A percentile compares a stretch with the other conserved stretches of the same genome.
Conservation (phyloP, 1,140 invertebrate species). For the Paraescarpia echinospica region DNA sequence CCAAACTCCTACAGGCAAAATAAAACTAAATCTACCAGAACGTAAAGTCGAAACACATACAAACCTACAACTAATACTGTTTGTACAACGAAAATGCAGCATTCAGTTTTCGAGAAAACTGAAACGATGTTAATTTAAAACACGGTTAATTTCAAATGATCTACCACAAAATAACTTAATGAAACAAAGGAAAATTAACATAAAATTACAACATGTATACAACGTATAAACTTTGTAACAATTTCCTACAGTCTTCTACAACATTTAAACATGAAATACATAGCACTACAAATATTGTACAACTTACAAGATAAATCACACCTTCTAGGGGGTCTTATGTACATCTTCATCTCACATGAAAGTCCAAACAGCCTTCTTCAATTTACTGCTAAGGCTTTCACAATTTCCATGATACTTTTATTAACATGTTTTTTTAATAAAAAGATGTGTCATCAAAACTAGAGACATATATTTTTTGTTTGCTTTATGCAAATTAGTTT, state of each 20-base stretch:
- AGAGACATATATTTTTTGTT: background rate
- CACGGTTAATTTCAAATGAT: background rate
- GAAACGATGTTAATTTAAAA: slow-evolving; percentile 1
- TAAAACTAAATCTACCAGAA: background rate
- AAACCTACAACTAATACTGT: slow-evolving; percentile 7
- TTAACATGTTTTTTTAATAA: background rate
- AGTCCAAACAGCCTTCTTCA: background rate
- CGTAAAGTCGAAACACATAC: background rate
- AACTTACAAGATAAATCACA: background rate
- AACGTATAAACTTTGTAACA: slow-evolving; percentile 14
- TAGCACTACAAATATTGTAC: background rate
- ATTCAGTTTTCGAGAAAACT: background rate
- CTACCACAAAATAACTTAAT: background rate
- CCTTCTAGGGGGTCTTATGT: too few relatives aligned
- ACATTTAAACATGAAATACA: background rate
- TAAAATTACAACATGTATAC: background rate
- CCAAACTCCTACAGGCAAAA: background rate
- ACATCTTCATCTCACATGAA: background rate
- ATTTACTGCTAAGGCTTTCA: background rate
- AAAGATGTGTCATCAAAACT: background rate
- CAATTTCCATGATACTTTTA: background rate
- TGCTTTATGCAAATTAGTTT: too few relatives aligned
- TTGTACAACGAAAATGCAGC: slow-evolving; percentile 6
- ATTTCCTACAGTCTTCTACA: slow-evolving; percentile 17
- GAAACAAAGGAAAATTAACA: slow-evolving; percentile 1